These are phyloP conservation scores for Otis tarda DNA, from an alignment of 2,113 vertebrate species.

Conservation along the genomic window DNA sequence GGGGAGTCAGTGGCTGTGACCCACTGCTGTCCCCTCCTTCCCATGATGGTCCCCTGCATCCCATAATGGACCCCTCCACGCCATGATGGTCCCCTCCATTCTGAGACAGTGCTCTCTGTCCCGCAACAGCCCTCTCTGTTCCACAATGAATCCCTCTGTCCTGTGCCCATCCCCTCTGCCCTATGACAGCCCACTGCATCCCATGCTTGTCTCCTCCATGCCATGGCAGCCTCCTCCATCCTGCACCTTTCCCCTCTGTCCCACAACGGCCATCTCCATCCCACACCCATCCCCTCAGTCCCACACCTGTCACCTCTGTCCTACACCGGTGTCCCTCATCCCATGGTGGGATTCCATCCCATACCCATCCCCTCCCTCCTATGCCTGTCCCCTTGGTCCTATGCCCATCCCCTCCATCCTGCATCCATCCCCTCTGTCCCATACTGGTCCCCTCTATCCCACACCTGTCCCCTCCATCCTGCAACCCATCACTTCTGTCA, in stretches of 20 bases:
- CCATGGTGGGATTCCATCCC: neutral
- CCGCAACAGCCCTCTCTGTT: neutral
- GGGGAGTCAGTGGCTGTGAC: neutral
- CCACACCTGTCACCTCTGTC: neutral
- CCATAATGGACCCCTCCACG: neutral
- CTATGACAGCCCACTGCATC: neutral
- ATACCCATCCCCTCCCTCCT: neutral
- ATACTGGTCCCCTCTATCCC: neutral
- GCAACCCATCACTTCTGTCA: neutral
- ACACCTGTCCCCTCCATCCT: neutral
- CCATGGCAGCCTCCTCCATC: neutral
- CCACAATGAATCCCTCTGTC: neutral
- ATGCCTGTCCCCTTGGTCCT: neutral
- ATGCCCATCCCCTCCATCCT: neutral
- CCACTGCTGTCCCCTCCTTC: neutral
- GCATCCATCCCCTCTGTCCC: neutral
- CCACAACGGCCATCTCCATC: neutral
- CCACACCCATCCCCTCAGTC: neutral
- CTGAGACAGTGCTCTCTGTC: neutral
- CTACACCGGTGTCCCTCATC: neutral
- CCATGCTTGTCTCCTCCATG: neutral
- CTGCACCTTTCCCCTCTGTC: neutral
- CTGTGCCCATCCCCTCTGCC: neutral
- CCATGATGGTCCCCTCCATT: fast-evolving
- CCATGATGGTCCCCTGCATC: neutral